Base-by-base conservation (phyloP, 2,797 vertebrate species). In the Micropoecilia bifurca region DNA sequence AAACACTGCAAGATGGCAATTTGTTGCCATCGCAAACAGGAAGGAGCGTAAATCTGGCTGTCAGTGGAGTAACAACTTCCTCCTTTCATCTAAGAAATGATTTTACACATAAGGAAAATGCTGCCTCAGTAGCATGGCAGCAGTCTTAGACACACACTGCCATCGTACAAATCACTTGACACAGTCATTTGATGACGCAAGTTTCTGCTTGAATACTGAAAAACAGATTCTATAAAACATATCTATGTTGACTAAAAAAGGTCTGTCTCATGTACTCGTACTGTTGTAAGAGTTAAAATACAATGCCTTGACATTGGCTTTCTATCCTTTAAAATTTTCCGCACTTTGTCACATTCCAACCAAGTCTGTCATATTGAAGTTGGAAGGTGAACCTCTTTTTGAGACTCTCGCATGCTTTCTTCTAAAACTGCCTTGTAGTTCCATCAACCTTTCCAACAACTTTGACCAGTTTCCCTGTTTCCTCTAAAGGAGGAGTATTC, bases 41-140 rank as follows among this genome's bases (percentile, higher is more conserved):
- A 78, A 84, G 88, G 90, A 88, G 81, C 36, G 81, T 74, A 85
- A 85, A 82, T 45, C 0, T 77, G 79, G 77, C 69, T 76, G 22
- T 30, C 33, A 8, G 8, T 33, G 75, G 69, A 75, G 12, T 0
- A 43, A 72, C 47, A 74, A 80, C 80, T 90, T 90, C 91, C 86
- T 71, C 81, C 22, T 88, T 84, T 76, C 0, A 1, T 18, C 45
- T 3, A 18, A 59, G 39, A 77, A 77, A 68, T 43, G 69, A 68
- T 75, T 80, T 78, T 71, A 25, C 71, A 82, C 55, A 82, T 48
- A 63, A 74, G 59, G 48, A 81, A 30, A 30, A 28, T 50, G 22
- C 71, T 69, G 71, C 57, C 22, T 33, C 57, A 6, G 39, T 6
- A 20, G 47, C 46, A 72, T 72, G 73, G 78, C 78, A 72, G 46